Percentiles rank a stretch among this genome's conserved stretches.
Conservation (phyloP, 23 tunicate species). For the Aplidium turbinatum region DNA sequence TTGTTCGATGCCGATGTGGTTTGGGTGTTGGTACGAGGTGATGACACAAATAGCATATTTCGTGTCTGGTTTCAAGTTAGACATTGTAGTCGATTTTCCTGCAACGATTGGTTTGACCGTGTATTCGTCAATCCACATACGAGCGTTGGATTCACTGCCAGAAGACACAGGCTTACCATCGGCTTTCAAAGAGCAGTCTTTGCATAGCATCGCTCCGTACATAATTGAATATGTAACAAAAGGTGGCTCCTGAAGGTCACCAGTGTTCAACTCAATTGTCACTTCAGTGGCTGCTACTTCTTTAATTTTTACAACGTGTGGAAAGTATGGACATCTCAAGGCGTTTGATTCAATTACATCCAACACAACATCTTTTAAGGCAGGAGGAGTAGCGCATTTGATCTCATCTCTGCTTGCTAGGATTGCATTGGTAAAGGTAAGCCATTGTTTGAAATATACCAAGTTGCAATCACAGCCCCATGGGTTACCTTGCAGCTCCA, state of each 20-base stretch:
- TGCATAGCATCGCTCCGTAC: conserved; percentile 69
- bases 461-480: conserved; percentile 74
- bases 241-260: conserved; percentile 37
- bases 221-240: conserved; percentile 48
- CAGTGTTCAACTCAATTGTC: conserved; percentile 31
- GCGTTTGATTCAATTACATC: conserved; percentile 57
- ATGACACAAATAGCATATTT: conserved; percentile 45
- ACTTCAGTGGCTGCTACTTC: neutral
- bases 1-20: conserved; percentile 47
- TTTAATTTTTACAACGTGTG: neutral
- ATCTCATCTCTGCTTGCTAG: conserved; percentile 18
- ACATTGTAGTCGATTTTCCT: conserved; percentile 10
- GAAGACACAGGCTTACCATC: neutral
- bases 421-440: conserved; percentile 36
- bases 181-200: conserved; percentile 40
- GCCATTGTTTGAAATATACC: conserved; percentile 58
- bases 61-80: conserved; percentile 32
- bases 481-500: conserved; percentile 57
- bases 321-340: conserved; percentile 29
- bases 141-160: conserved; percentile 26
- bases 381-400: conserved; percentile 49
- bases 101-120: conserved; percentile 23
- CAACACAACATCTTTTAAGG: conserved; percentile 49
- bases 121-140: conserved; percentile 62
- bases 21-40: conserved; percentile 61